A percentile compares a stretch with the other conserved stretches of the same genome.
phyloP scores from a whole-genome alignment of 2,797 vertebrate species.

The Phrynocephalus forsythii region DNA sequence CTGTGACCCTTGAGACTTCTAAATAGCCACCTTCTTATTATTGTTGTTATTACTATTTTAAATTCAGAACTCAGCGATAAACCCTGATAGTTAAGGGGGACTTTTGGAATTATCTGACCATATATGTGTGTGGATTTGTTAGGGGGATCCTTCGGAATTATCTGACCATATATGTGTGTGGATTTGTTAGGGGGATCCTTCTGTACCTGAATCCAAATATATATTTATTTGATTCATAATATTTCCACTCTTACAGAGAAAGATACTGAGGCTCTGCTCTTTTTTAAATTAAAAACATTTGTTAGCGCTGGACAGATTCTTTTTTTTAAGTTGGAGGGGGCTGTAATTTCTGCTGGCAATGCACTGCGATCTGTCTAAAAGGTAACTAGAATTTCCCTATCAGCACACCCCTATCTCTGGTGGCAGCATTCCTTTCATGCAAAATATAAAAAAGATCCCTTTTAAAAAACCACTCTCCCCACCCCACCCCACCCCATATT shows the following conservation, averaged over 20 bases:
- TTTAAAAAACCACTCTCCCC: background rate
- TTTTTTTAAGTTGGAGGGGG: slow-evolving; percentile 24
- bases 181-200: background rate
- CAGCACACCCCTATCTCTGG: background rate
- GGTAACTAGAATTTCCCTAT: slow-evolving; percentile 6
- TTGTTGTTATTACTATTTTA: too few species aligned
- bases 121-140: too few species aligned
- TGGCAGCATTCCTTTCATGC: slow-evolving; percentile 16
- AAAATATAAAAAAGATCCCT: slow-evolving; percentile 50
- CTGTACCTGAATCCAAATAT: slow-evolving; percentile 11
- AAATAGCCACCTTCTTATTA: background rate
- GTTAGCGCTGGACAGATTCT: slow-evolving; percentile 53
- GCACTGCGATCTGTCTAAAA: slow-evolving; percentile 31
- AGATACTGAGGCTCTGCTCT: slow-evolving; percentile 42
- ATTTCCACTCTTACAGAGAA: background rate
- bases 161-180: background rate
- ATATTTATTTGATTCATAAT: slow-evolving; percentile 22
- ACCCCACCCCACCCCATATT: background rate
- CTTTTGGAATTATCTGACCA: background rate
- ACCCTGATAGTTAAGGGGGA: background rate
- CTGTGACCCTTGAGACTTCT: background rate
- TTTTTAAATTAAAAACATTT: slow-evolving; percentile 67
- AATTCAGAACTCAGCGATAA: background rate
- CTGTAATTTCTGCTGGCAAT: slow-evolving; percentile 12
- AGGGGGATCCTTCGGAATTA: background rate